A percentile compares a stretch with the other conserved stretches of the same genome.
phyloP scores from a whole-genome alignment of 2,797 vertebrate genomes.

The Diceros bicornis region DNA sequence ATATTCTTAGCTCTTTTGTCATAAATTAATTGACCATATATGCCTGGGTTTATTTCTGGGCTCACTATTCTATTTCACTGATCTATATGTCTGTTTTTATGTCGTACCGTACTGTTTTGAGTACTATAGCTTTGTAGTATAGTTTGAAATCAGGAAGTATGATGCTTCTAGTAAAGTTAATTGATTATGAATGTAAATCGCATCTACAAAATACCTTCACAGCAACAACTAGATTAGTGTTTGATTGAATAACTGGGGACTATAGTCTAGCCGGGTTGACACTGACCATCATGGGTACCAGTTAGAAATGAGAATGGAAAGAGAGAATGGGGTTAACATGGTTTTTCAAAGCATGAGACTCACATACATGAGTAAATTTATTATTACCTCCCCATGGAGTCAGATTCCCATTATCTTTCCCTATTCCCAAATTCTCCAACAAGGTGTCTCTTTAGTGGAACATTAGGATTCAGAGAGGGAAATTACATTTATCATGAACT shows the following conservation, averaged over 20 bases:
- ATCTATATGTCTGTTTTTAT: neutral
- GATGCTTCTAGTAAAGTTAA: neutral
- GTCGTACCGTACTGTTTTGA: neutral
- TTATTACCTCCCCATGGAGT: neutral
- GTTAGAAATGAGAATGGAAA: neutral
- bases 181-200: neutral
- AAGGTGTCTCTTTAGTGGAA: neutral
- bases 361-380: neutral
- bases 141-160: neutral
- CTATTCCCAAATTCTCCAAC: neutral
- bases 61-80: neutral
- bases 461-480: neutral
- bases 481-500: neutral
- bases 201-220: neutral
- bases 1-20: neutral
- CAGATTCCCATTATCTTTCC: neutral
- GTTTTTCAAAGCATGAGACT: neutral
- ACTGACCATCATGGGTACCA: neutral
- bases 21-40: neutral
- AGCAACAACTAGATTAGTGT: neutral
- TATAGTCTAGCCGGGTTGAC: neutral
- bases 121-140: neutral
- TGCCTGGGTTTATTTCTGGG: neutral
- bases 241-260: neutral
- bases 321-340: neutral